phyloP scores from a whole-genome alignment of 2,888 invertebrate genomes.

The Tanaodytes sp. region DNA sequence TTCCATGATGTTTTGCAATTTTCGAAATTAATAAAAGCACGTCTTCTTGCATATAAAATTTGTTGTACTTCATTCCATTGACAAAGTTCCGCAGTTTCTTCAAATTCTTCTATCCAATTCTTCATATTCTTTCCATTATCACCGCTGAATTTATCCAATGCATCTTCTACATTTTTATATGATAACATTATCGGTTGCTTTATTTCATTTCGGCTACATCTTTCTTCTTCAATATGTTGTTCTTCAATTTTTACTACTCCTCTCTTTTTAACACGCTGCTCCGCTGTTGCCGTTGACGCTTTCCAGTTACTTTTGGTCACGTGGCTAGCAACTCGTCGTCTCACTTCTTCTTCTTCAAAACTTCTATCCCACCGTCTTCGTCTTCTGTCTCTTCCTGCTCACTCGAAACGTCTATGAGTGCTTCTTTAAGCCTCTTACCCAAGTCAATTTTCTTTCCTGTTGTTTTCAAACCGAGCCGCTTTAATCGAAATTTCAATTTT shows the following conservation, averaged over 20 bases:
- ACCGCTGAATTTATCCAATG: too few species aligned
- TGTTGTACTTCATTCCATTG: slow-evolving; percentile 1
- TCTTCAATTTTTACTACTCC: too few species aligned
- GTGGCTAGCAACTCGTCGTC: background rate
- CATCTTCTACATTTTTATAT: slow-evolving; percentile 4
- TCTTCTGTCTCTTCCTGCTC: too few species aligned
- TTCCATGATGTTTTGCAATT: background rate
- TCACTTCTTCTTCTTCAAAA: too few species aligned
- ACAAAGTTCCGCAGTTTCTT: slow-evolving; percentile 1
- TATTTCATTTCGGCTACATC: background rate
- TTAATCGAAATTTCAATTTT: background rate
- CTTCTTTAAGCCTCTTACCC: background rate
- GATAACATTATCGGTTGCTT: background rate
- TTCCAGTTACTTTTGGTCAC: background rate
- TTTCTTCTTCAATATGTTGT: too few species aligned
- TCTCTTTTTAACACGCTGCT: too few species aligned
- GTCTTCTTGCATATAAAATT: background rate
- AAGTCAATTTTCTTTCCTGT: background rate
- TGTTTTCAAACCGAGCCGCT: background rate
- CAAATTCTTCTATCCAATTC: slow-evolving; percentile 5
- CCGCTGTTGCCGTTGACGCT: background rate
- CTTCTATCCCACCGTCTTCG: too few species aligned
- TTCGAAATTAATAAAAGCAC: background rate
- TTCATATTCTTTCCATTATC: background rate
- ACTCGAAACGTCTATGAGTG: too few species aligned